These are phyloP conservation scores for Spheniscus mendiculus DNA, from an alignment of 2,113 vertebrate species.

Conservation along the genomic window DNA sequence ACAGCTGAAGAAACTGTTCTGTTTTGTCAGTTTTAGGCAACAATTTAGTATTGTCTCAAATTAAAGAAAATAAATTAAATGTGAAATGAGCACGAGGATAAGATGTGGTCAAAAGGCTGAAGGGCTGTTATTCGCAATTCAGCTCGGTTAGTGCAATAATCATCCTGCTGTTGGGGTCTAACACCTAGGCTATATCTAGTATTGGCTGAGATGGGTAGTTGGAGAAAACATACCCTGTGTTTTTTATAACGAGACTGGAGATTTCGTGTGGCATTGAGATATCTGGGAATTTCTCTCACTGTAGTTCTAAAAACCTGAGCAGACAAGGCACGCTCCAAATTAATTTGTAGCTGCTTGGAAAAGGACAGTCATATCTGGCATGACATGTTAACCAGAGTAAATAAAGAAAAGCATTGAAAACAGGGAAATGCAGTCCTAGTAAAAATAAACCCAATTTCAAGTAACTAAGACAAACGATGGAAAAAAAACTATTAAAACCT, in stretches of 20 bases:
- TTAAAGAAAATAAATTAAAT: background rate
- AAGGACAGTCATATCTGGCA: background rate
- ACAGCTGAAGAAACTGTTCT: background rate
- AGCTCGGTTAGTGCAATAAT: background rate
- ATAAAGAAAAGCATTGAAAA: background rate
- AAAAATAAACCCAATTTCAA: background rate
- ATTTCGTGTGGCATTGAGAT: background rate
- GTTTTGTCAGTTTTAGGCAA: background rate
- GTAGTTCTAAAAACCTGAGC: background rate
- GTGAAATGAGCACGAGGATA: background rate
- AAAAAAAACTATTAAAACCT: background rate
- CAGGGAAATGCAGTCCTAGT: background rate
- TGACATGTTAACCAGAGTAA: background rate
- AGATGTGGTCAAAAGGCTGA: background rate
- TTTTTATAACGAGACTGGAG: background rate
- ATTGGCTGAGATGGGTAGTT: background rate
- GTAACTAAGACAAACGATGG: background rate
- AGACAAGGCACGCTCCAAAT: background rate
- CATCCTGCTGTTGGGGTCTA: background rate
- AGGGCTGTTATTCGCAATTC: background rate
- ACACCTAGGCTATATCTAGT: background rate
- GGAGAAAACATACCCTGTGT: background rate
- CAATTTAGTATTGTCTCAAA: background rate
- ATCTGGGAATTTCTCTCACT: background rate
- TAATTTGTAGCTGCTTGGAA: background rate